A percentile compares a stretch with the other conserved stretches of the same genome.
Evolutionary conservation across 2,888 invertebrate species (phyloP).

Genomic region (Operophtera brumata): DNA sequence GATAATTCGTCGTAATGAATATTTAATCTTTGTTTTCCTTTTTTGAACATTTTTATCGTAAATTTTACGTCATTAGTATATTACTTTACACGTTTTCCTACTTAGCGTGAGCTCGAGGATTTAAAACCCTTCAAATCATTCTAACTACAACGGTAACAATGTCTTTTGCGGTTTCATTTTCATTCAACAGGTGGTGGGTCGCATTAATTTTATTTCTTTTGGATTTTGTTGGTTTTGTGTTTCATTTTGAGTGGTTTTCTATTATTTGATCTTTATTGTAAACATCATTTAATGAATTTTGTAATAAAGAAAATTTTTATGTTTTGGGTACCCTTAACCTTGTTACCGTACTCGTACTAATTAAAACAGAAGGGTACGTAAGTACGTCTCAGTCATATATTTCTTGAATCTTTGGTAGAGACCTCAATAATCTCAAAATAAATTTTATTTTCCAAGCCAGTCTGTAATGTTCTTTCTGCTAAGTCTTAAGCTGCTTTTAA

Average conservation of each 20-base stretch:
- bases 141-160: slow-evolving; percentile 14
- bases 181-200: slow-evolving; percentile 15
- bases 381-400: too few species aligned
- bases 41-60: slow-evolving; percentile 51
- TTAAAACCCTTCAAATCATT: slow-evolving; percentile 26
- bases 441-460: too few species aligned
- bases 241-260: not conserved
- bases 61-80: slow-evolving; percentile 64
- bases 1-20: slow-evolving; percentile 71
- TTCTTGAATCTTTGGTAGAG: too few species aligned
- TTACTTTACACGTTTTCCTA: slow-evolving; percentile 63
- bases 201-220: not conserved
- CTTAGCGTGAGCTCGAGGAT: slow-evolving; percentile 42
- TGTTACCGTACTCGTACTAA: too few species aligned
- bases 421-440: too few species aligned
- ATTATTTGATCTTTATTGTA: not conserved
- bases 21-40: slow-evolving; percentile 70
- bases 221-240: not conserved
- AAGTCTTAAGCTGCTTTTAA: too few species aligned
- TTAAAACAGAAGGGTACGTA: too few species aligned
- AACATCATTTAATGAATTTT: too few species aligned
- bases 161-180: not conserved
- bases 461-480: too few species aligned
- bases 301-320: too few species aligned
- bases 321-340: too few species aligned